These are phyloP conservation scores for Diadumene lineata DNA, from an alignment of 92 coral and sea anemone species.

Conservation along the genomic window DNA sequence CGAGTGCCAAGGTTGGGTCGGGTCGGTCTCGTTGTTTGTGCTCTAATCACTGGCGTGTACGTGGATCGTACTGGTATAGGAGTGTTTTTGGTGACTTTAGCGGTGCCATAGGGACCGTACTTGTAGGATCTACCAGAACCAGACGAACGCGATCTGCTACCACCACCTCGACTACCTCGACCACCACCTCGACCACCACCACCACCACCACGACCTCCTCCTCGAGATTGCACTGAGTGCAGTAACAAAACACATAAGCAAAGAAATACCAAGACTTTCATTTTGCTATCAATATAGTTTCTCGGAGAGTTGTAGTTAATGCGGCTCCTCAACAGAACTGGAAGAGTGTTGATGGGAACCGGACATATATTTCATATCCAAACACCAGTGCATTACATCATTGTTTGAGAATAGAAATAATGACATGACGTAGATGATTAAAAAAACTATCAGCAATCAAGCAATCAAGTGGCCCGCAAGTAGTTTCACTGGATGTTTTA, in stretches of 20 bases:
- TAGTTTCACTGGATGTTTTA: too few relatives aligned
- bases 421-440: too few relatives aligned
- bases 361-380: too few relatives aligned
- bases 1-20: background rate
- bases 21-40: conserved; percentile 6
- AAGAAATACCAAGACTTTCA: background rate
- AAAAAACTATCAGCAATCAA: too few relatives aligned
- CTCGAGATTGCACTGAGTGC: conserved; percentile 1
- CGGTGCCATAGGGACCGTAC: background rate
- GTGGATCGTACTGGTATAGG: conserved; percentile 19
- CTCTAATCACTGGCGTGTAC: conserved; percentile 13
- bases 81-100: conserved; percentile 1
- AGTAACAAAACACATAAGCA: background rate
- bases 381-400: too few relatives aligned
- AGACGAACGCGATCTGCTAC: background rate
- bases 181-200: conserved; percentile 16
- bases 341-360: too few relatives aligned
- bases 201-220: too few relatives aligned
- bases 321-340: too few relatives aligned
- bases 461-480: too few relatives aligned
- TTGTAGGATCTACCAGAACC: background rate
- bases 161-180: background rate
- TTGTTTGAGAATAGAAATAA: too few relatives aligned
- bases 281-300: too few relatives aligned
- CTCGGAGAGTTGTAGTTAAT: too few relatives aligned